These are phyloP conservation scores for Dicranocentrus wangi DNA, from an alignment of 2,888 invertebrate species.

Conservation along the genomic window DNA sequence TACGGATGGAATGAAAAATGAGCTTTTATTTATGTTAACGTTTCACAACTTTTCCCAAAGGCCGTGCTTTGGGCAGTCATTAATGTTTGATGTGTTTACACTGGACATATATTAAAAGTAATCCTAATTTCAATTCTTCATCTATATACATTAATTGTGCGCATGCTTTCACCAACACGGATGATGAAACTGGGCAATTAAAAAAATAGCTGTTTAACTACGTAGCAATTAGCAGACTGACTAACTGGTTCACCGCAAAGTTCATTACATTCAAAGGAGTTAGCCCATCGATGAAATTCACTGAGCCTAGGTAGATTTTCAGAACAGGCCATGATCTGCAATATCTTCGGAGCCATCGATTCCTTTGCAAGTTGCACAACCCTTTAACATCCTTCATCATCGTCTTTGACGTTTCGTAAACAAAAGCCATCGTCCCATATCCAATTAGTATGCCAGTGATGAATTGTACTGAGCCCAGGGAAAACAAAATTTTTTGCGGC, in stretches of 20 bases:
- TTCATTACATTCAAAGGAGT: slow-evolving; percentile 15
- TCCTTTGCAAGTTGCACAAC: background rate
- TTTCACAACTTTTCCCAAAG: no score
- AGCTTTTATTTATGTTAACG: no score
- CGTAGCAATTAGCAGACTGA: slow-evolving; percentile 4
- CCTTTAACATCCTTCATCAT: background rate
- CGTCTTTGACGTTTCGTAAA: background rate
- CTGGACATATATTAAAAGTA: no score
- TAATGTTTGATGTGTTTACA: no score
- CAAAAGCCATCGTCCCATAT: background rate
- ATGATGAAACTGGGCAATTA: no score
- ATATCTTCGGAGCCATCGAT: slow-evolving; percentile 12
- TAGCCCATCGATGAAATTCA: background rate
- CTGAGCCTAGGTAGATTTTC: slow-evolving; percentile 8
- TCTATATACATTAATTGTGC: background rate
- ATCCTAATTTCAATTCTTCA: background rate
- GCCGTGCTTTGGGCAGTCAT: no score
- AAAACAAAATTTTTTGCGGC: slow-evolving; percentile 15
- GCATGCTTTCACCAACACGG: background rate
- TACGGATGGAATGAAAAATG: no score
- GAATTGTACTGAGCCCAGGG: background rate
- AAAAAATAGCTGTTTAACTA: no score
- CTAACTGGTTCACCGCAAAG: background rate
- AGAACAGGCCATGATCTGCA: background rate
- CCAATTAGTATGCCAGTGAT: slow-evolving; percentile 1